Evolutionary conservation across 2,797 vertebrate genomes (phyloP).

Genomic region (Mus caroli): DNA sequence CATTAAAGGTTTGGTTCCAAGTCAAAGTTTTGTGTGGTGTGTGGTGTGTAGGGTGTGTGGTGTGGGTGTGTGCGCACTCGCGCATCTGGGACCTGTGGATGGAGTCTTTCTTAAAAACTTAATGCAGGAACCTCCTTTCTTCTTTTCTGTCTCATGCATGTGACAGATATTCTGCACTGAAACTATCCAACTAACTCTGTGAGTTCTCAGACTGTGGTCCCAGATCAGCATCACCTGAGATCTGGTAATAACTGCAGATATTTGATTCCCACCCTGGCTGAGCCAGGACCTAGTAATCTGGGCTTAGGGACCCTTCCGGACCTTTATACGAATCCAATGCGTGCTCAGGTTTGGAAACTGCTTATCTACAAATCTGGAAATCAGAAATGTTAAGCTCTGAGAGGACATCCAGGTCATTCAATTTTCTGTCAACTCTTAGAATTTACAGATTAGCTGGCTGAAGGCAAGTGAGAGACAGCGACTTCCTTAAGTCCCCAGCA

Average conservation of each 20-base stretch:
- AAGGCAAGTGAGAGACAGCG: neutral
- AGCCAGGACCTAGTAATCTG: conserved; percentile 22
- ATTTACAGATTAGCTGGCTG: conserved; percentile 1
- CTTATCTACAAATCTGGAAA: conserved; percentile 49
- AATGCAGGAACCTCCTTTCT: neutral
- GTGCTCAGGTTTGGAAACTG: conserved; percentile 29
- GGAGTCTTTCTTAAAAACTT: neutral
- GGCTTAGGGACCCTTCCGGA: conserved; percentile 1
- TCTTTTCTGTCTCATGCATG: neutral
- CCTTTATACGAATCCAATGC: neutral
- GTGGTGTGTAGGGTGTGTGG: neutral
- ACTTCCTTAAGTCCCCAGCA: conserved; percentile 16
- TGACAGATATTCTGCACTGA: neutral
- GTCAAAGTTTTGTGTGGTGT: neutral
- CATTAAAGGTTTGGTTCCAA: neutral
- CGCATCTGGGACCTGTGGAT: too few species aligned
- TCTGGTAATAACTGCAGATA: neutral
- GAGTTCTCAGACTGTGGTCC: conserved; percentile 12
- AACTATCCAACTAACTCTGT: neutral
- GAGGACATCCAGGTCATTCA: conserved; percentile 52
- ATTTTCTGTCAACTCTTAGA: conserved; percentile 59
- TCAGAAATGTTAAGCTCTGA: conserved; percentile 47
- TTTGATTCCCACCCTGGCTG: neutral
- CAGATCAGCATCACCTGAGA: neutral
- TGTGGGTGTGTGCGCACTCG: too few species aligned